These are phyloP conservation scores for Chesias legatella DNA, from an alignment of 2,888 invertebrate species.

Conservation along the genomic window DNA sequence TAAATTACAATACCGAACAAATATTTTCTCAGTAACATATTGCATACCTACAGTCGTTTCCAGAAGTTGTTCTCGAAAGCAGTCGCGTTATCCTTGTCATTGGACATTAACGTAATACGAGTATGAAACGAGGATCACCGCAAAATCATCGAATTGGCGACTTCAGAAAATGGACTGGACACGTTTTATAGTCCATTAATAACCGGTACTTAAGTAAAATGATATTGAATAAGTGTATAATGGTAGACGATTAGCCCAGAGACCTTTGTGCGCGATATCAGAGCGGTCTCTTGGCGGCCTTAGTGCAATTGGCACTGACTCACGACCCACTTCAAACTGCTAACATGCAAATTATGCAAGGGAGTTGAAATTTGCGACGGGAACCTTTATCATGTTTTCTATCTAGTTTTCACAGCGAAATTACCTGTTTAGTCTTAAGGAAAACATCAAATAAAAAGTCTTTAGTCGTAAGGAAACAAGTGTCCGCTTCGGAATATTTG, in stretches of 20 bases:
- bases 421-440: too few relatives aligned
- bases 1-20: too few relatives aligned
- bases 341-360: slow-evolving; percentile 12
- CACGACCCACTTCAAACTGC: slow-evolving; percentile 41
- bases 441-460: too few relatives aligned
- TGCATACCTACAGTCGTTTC: background rate
- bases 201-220: slow-evolving; percentile 15
- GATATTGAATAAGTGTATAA: slow-evolving; percentile 32
- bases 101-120: background rate
- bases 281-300: slow-evolving; percentile 47
- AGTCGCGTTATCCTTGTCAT: background rate
- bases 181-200: background rate
- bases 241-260: slow-evolving; percentile 61
- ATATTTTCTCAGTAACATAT: background rate
- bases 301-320: slow-evolving; percentile 38
- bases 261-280: slow-evolving; percentile 66
- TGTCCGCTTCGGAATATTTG: too few relatives aligned
- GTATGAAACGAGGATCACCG: too few relatives aligned
- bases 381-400: slow-evolving; percentile 1
- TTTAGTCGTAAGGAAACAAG: too few relatives aligned
- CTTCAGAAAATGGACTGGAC: too few relatives aligned
- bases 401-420: too few relatives aligned
- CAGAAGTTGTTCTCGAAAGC: background rate
- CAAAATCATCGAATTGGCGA: too few relatives aligned
- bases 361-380: background rate